phyloP scores from a whole-genome alignment of 2,113 vertebrate species.

The Coreoperca whiteheadi region DNA sequence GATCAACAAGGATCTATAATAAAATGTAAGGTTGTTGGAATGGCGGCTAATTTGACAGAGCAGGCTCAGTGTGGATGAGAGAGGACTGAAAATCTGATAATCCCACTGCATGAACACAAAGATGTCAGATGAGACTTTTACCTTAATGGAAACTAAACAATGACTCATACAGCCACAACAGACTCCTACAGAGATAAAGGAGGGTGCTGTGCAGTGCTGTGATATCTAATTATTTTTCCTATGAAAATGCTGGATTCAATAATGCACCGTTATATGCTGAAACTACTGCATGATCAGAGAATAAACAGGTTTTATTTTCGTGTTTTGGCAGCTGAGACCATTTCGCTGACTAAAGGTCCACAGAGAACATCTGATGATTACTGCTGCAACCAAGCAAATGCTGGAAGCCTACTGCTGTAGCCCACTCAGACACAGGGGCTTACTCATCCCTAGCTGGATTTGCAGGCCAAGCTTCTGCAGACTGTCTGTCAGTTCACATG shows the following conservation, averaged over 20 bases:
- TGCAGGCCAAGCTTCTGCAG: constrained; percentile 58
- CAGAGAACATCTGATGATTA: constrained; percentile 73
- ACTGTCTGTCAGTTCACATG: constrained; percentile 70
- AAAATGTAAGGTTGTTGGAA: constrained; percentile 34
- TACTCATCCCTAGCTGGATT: constrained; percentile 74
- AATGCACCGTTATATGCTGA: constrained; percentile 1
- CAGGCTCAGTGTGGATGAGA: constrained; percentile 59
- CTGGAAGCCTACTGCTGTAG: constrained; percentile 57
- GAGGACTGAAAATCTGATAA: constrained; percentile 71
- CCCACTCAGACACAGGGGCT: constrained; percentile 71
- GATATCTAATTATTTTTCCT: constrained; percentile 36
- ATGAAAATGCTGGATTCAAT: constrained; percentile 25
- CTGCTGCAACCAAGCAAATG: constrained; percentile 66
- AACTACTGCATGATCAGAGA: constrained; percentile 14
- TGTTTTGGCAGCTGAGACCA: constrained; percentile 56
- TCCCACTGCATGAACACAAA: constrained; percentile 64
- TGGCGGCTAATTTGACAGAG: constrained; percentile 65
- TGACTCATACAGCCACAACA: constrained; percentile 62
- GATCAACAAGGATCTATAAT: constrained; percentile 23
- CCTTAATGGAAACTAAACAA: constrained; percentile 72
- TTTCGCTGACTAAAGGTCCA: constrained; percentile 70
- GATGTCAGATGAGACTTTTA: constrained; percentile 67
- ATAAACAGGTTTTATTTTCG: constrained; percentile 56
- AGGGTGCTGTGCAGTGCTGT: constrained; percentile 3
- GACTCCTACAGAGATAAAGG: constrained; percentile 37